Conservation (phyloP, 2,888 invertebrate species). For the Bembecia ichneumoniformis region DNA sequence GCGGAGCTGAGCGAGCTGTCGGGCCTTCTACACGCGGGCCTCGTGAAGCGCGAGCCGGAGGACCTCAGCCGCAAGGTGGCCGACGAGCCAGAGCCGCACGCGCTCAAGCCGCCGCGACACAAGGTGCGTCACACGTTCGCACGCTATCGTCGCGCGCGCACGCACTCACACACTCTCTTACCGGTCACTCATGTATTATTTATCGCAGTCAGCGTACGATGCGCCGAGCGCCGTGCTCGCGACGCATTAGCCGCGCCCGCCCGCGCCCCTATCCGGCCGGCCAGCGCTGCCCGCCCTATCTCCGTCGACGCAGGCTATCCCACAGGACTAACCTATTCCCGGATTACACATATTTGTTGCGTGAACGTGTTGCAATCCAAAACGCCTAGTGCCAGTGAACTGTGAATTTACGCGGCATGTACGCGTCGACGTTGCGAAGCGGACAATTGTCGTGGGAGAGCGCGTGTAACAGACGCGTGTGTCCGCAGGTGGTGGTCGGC, state of each 20-base stretch:
- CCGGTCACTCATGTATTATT: slow-evolving; percentile 71
- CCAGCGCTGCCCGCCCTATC: slow-evolving; percentile 73
- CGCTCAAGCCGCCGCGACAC: slow-evolving; percentile 75
- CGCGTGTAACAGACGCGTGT: slow-evolving; percentile 77
- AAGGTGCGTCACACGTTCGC: slow-evolving; percentile 75
- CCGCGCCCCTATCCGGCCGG: slow-evolving; percentile 74
- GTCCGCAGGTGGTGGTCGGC: slow-evolving; percentile 72
- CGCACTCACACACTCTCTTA: slow-evolving; percentile 65
- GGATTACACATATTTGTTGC: slow-evolving; percentile 34
- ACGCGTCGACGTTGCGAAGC: slow-evolving; percentile 74
- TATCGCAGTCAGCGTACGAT: slow-evolving; percentile 73
- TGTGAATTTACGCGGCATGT: slow-evolving; percentile 67
- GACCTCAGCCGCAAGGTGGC: slow-evolving; percentile 82
- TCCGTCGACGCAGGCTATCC: slow-evolving; percentile 67
- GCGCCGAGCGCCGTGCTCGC: slow-evolving; percentile 73
- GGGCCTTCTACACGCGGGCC: slow-evolving; percentile 76
- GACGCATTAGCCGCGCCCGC: slow-evolving; percentile 70
- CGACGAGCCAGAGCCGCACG: slow-evolving; percentile 73
- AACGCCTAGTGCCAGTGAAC: slow-evolving; percentile 57
- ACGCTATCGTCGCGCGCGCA: slow-evolving; percentile 70
- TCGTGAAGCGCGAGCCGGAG: slow-evolving; percentile 86
- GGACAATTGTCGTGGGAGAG: slow-evolving; percentile 73
- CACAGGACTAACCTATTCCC: slow-evolving; percentile 31
- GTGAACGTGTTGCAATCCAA: slow-evolving; percentile 50
- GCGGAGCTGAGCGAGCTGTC: slow-evolving; percentile 77